Base-by-base conservation (phyloP, 2,113 vertebrate species). In the Chloropsis hardwickii region DNA sequence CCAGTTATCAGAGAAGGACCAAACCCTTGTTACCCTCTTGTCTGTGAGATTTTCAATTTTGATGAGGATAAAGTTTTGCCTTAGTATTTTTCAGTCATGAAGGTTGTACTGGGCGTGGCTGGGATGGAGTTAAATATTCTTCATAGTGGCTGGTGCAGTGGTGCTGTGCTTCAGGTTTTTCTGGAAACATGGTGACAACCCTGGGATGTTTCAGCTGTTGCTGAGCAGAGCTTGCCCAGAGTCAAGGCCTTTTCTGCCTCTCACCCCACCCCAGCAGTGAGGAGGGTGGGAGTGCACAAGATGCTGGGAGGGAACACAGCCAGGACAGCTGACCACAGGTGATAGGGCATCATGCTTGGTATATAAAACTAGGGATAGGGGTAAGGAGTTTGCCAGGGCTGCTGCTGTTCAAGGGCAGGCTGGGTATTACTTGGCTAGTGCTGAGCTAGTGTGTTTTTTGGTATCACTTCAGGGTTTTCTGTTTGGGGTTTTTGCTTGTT, bases 291-390 rank as follows among this genome's bases (percentile, higher is more conserved):
- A 9, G 17, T 37, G 64, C 6, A 10, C 44, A 45, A 12, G 73
- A 7, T 13, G 28, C 2, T 39, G 40, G 51, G 54, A 67, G 42
- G 28, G 16, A 39, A 28, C 54, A 50, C 20, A 50, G 91, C 16
- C 1, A 14, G 70, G 50, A 69, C 54, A 91, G 51, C 33, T 70
- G 45, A 12, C 57, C 57, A 10, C 19, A 50, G 50, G 13, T 58
- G 9, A 1, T 0, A 6, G 8, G 11, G 8, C 0, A 0, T 28
- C 17, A 2, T 17, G 44, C 35, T 69, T 7, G 2, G 21, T 13
- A 21, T 35, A 16, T 5, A 57, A 70, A 57, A 37, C 3, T 2
- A 8, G 14, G 51, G 40, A 6, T 9, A 3, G 14, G 28, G 3
- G 5, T 4, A 8, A 19, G 10, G 17, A 27, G 37, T 66, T 57